Conservation (phyloP, 2,888 invertebrate species). For the Drosophila nigricruria region DNA sequence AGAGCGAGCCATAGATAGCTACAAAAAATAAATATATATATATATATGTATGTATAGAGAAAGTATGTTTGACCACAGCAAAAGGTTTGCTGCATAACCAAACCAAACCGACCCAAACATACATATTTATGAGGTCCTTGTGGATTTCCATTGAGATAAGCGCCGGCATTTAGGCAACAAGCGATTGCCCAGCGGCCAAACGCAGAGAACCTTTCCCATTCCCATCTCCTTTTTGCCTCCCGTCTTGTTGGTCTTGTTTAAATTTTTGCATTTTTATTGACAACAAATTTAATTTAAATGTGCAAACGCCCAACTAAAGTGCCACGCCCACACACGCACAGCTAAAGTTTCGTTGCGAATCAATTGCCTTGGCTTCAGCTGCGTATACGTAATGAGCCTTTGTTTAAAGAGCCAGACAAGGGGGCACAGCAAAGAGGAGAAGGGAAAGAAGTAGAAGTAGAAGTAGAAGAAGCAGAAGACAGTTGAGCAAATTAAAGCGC, state of each 20-base stretch:
- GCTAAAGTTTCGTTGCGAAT: constrained; percentile 37
- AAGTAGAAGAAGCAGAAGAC: background rate
- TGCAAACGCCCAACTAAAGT: constrained; percentile 27
- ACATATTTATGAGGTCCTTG: constrained; percentile 80
- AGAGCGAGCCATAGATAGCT: background rate
- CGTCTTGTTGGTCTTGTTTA: constrained; percentile 12
- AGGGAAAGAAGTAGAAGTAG: background rate
- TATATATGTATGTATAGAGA: background rate
- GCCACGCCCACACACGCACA: constrained; percentile 10
- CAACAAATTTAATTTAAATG: constrained; percentile 72
- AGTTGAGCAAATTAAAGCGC: constrained; percentile 51
- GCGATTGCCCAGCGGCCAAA: constrained; percentile 47
- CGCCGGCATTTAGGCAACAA: constrained; percentile 71
- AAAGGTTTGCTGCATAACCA: constrained; percentile 55
- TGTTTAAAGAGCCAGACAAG: constrained; percentile 38
- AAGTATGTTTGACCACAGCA: constrained; percentile 64
- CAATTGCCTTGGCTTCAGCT: constrained; percentile 63
- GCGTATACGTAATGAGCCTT: constrained; percentile 78
- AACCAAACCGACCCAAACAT: constrained; percentile 49
- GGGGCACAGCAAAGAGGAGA: background rate
- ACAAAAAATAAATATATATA: constrained; percentile 9
- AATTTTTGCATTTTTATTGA: constrained; percentile 61
- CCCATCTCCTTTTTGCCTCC: too few species aligned
- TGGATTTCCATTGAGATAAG: constrained; percentile 78
- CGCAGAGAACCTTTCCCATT: constrained; percentile 26